Base-by-base conservation (phyloP, 1,140 invertebrate genomes). In the Drosophila orosa region DNA sequence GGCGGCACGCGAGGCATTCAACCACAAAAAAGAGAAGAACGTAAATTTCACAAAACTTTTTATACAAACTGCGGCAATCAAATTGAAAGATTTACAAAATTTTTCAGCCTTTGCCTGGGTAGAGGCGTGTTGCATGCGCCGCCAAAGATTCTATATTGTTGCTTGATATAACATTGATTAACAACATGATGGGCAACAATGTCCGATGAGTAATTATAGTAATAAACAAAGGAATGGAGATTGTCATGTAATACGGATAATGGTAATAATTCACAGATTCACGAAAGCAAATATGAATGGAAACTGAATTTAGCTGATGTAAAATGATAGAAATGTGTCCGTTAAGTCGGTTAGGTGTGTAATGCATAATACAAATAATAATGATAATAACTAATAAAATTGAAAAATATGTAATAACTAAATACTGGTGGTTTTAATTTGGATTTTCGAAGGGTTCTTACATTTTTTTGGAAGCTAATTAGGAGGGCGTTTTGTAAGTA, bases 81-180 rank as follows among this genome's bases (percentile, higher is more conserved):
- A 89, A 89, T 83, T 78, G 84, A 86, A 56, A 82, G 69, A 86
- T 86, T 86, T 86, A 55, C 65, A 86, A 86, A 86, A 86, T 86
- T 74, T 75, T 87, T 85, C 83, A 86, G 74, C 78, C 59, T 81
- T 61, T 63, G 63, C 80, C 76, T 80, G 45, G 75, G 24, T 37
- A 57, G 62, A 52, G 65, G 45, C 61, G 78, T 84, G 81, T 65
- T 57, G 59, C 59, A 39, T 39, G 42, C 56, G 58, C 52, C 35
- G 65, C 44, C 31, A 47, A 25, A 50, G 45, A 58, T 58, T 24
- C 12, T 24, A 7, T 15, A 17, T 54, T 72, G 35, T 68, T 71
- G 74, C 37, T 29, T 33, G n/a, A 61, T 50, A 52, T 56, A 52
- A 73, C 25, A 54, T 54, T 54, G 31, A 54, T 10, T 50, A 42